Percentiles rank a stretch among this genome's conserved stretches.
phyloP scores from a whole-genome alignment of 2,113 vertebrate genomes.

The Mormyrus lacerda region DNA sequence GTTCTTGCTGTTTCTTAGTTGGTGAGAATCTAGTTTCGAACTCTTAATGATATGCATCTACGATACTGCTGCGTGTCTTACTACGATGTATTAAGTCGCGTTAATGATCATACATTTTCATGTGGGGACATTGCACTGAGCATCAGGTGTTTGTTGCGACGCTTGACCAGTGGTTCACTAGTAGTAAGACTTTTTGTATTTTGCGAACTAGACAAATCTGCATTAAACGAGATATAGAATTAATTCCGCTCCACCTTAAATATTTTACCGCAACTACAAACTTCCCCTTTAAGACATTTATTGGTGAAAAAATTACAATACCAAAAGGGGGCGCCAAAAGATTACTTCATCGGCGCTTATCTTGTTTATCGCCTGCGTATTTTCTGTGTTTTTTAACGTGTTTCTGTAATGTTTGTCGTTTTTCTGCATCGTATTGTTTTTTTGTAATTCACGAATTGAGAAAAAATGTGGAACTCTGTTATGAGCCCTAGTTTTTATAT shows the following conservation, averaged over 20 bases:
- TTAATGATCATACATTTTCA: neutral
- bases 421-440: neutral
- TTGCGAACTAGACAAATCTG: neutral
- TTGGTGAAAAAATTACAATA: neutral
- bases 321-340: constrained; percentile 20
- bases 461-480: neutral
- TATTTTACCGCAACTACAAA: neutral
- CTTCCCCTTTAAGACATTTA: constrained; percentile 23
- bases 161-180: neutral
- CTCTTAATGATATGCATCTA: neutral
- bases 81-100: neutral
- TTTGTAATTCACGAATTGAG: neutral
- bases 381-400: neutral
- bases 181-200: neutral
- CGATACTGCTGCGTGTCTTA: neutral
- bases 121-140: neutral
- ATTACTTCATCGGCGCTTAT: neutral
- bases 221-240: neutral
- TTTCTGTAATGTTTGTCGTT: neutral
- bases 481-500: neutral
- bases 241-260: constrained; percentile 21
- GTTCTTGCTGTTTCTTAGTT: neutral
- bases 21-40: neutral
- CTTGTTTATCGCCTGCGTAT: neutral
- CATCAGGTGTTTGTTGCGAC: neutral